Evolutionary conservation across 2,113 vertebrate species (phyloP), one percentile per base, ranked within the genome.

Genomic region (Pelodiscus sinensis): DNA sequence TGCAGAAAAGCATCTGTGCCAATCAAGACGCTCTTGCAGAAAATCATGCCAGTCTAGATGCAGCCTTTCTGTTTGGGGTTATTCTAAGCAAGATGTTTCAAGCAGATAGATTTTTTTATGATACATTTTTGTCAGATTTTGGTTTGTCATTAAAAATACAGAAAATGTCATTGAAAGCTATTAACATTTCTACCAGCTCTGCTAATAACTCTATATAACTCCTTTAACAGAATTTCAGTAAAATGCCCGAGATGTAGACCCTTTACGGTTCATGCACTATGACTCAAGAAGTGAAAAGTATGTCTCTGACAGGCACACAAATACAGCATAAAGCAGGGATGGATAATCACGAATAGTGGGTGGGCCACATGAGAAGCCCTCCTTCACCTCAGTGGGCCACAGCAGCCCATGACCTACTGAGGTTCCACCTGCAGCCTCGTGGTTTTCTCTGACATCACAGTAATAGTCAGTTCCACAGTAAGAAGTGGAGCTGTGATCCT

Each of bases 91-190:
- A 58, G 24, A 12, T 58, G 22, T 58, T 58, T 25, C 57, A 58
- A 58, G 24, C 24, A 58, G 24, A 58, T 22, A 25, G 57, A 58
- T 58, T 58, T 58, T 58, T 58, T 9, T 25, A 10, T 57, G 56
- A 57, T 57, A 57, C 21, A 24, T 58, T 58, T 55, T 58, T 58
- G 24, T n/a, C 62, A 65, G 62, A 65, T 65, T 65, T 65, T 65
- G 62, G 95, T 65, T 97, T 95, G 95, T 95, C 93, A 95, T 96
- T 96, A 96, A 73, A 65, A 96, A 97, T 93, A 90, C 91, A 95
- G 88, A 93, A 58, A 85, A 86, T 87, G 96, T 95, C 80, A 90
- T 79, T 92, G 90, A 94, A 93, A 89, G 77, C 89, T 50, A 96
- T 95, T 97, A 97, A 95, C 95, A 82, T 92, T 93, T 92, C 96